phyloP scores from a whole-genome alignment of 1,140 invertebrate genomes.

The Drosophila orosa region DNA sequence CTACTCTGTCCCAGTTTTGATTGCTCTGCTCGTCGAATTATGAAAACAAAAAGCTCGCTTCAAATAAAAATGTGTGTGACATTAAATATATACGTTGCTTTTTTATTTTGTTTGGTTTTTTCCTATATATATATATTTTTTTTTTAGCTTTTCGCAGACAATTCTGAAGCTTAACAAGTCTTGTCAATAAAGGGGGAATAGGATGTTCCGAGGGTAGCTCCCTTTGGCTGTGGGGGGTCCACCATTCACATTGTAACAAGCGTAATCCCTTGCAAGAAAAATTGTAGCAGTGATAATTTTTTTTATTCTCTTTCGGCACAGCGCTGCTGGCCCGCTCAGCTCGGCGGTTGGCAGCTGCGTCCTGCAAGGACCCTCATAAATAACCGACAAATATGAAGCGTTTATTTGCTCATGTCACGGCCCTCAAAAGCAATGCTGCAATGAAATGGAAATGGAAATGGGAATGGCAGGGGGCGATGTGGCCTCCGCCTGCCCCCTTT shows the following conservation, averaged over 20 bases:
- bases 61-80: conserved; percentile 61
- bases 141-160: conserved; percentile 59
- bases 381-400: conserved; percentile 83
- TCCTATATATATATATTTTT: neutral
- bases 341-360: conserved; percentile 69
- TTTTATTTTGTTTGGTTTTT: conserved; percentile 6
- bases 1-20: conserved; percentile 28
- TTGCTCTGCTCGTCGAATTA: conserved; percentile 35
- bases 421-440: conserved; percentile 66
- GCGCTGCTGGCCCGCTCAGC: conserved; percentile 14
- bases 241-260: conserved; percentile 61
- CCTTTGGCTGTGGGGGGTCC: neutral
- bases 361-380: conserved; percentile 81
- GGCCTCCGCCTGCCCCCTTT: conserved; percentile 9
- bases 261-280: conserved; percentile 75
- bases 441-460: conserved; percentile 59
- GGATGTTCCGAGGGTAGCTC: conserved; percentile 9
- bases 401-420: conserved; percentile 83
- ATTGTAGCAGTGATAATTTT: conserved; percentile 79
- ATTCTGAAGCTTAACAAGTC: conserved; percentile 73
- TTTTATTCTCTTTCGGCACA: conserved; percentile 52
- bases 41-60: conserved; percentile 34
- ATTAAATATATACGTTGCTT: conserved; percentile 64
- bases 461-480: conserved; percentile 45
- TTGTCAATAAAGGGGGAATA: conserved; percentile 63